Evolutionary conservation across 1,140 invertebrate genomes (phyloP).

Genomic region (Drosophila sucinea): DNA sequence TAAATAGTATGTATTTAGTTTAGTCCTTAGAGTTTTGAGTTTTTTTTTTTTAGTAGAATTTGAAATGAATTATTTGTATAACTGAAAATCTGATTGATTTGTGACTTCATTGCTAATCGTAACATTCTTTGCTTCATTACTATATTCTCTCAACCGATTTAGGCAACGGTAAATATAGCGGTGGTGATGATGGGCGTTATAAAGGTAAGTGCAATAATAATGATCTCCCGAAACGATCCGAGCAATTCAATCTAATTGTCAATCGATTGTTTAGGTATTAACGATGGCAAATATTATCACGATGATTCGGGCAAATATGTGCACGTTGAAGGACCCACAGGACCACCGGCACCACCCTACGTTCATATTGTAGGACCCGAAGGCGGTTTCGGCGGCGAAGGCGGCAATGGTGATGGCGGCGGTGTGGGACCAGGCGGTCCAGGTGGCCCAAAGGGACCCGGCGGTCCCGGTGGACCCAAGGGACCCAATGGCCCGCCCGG

Average conservation of each 20-base stretch:
- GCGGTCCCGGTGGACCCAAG: conserved; percentile 66
- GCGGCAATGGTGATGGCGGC: conserved; percentile 67
- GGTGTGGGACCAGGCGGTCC: conserved; percentile 72
- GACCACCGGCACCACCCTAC: conserved; percentile 84
- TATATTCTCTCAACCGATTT: conserved; percentile 40
- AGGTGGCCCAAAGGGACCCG: conserved; percentile 72
- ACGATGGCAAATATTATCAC: conserved; percentile 84
- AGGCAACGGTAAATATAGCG: conserved; percentile 75
- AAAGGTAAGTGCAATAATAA: conserved; percentile 52
- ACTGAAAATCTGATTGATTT: neutral
- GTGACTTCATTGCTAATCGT: conserved; percentile 56
- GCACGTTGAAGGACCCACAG: conserved; percentile 83
- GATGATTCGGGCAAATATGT: conserved; percentile 84
- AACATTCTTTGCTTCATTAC: conserved; percentile 35
- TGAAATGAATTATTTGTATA: conserved; percentile 20
- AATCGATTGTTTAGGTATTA: conserved; percentile 45
- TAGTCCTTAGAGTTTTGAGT: conserved; percentile 44
- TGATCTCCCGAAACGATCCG: no score
- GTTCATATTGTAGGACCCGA: conserved; percentile 81
- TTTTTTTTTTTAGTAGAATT: conserved; percentile 52
- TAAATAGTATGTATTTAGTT: conserved; percentile 33
- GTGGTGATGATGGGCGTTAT: conserved; percentile 60
- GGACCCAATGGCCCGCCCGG: conserved; percentile 79
- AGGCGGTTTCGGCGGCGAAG: conserved; percentile 77
- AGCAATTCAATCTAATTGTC: neutral